Conservation (phyloP, 1,140 invertebrate species). For the Scaptomyza pallida region DNA sequence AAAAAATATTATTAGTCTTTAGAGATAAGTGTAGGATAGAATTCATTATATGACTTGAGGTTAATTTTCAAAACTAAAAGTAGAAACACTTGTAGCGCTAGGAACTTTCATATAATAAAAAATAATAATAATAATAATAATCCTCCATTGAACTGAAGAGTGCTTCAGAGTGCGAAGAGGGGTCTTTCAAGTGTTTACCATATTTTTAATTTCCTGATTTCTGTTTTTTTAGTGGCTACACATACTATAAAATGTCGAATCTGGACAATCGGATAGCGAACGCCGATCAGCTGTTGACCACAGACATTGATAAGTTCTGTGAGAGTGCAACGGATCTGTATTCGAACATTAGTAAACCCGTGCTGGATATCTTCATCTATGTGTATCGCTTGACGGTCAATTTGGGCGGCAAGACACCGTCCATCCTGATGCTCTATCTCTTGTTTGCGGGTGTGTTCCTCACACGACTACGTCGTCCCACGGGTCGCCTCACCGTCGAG, state of each 20-base stretch:
- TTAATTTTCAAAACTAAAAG: no score
- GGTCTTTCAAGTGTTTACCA: no score
- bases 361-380: constrained; percentile 97
- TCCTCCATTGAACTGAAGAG: no score
- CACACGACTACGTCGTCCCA: constrained; percentile 92
- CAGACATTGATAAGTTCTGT: constrained; percentile 98
- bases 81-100: no score
- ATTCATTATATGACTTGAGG: no score
- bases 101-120: no score
- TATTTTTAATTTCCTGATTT: no score
- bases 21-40: no score
- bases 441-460: constrained; percentile 92
- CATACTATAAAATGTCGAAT: constrained; percentile 98
- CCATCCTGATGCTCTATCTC: constrained; percentile 93
- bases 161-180: no score
- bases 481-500: constrained; percentile 92
- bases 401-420: constrained; percentile 94
- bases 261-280: constrained; percentile 97
- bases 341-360: constrained; percentile 98
- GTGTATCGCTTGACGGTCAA: constrained; percentile 94
- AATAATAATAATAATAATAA: neutral
- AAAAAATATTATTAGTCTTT: no score
- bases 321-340: constrained; percentile 97
- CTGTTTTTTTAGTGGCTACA: constrained; percentile 91
- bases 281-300: constrained; percentile 97